A percentile compares a stretch with the other conserved stretches of the same genome.
Conservation (phyloP, 2,797 vertebrate species). For the Acanthornis magna region DNA sequence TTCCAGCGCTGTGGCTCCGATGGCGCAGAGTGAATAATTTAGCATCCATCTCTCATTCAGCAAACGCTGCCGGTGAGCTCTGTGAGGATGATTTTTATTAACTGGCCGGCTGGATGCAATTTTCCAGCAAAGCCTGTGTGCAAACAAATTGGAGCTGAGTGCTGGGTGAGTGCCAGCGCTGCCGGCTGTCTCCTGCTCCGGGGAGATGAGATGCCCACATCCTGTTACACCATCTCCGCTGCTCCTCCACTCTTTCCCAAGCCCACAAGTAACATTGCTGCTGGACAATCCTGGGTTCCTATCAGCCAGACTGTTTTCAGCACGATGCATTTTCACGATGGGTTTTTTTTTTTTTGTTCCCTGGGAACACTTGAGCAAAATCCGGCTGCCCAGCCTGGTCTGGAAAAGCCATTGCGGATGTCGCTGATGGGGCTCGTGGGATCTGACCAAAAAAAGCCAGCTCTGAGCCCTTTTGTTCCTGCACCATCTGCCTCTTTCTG, state of each 20-base stretch:
- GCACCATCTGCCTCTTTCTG: not conserved
- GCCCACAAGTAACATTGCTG: not conserved
- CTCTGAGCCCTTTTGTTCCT: not conserved
- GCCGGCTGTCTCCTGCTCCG: not conserved
- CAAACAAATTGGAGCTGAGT: slow-evolving; percentile 25
- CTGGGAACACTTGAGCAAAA: slow-evolving; percentile 10
- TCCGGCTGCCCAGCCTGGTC: not conserved
- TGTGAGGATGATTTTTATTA: slow-evolving; percentile 30
- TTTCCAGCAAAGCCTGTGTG: slow-evolving; percentile 42
- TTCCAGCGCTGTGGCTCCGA: not conserved
- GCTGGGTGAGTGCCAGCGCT: slow-evolving; percentile 12
- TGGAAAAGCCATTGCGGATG: slow-evolving; percentile 28
- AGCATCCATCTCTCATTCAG: slow-evolving; percentile 50
- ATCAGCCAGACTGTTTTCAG: not conserved
- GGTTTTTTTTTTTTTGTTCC: not conserved
- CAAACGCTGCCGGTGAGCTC: slow-evolving; percentile 5
- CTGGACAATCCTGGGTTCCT: not conserved
- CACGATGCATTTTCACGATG: not conserved
- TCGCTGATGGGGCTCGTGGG: not conserved
- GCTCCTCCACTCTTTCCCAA: not conserved
- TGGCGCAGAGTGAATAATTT: slow-evolving; percentile 44
- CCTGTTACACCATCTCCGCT: slow-evolving; percentile 23
- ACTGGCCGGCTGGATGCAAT: slow-evolving; percentile 40
- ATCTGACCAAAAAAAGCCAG: slow-evolving; percentile 19
- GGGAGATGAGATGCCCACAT: slow-evolving; percentile 28